Evolutionary conservation across 1,140 invertebrate genomes (phyloP), one percentile per base, ranked within the genome.

Genomic region (Scaptomyza pallida): DNA sequence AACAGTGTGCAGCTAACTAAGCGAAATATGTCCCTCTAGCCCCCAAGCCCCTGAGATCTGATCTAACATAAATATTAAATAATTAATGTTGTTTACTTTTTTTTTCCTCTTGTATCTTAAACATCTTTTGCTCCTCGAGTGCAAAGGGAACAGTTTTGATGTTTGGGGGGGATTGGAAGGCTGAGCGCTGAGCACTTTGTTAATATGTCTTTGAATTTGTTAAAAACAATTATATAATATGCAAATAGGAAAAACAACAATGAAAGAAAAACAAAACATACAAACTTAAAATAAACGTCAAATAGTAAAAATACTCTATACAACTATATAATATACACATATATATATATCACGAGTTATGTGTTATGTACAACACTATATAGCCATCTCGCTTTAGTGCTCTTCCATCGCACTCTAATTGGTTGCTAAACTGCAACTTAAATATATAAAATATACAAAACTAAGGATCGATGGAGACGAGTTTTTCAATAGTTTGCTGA

Each of bases 171-270:
- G 15, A 19, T 21, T 15, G 63, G 16, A 21, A n/a, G 44, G 26
- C 8, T 30, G 8, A 30, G 26, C 54, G 40, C 12, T 21, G 41
- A 68, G 43, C 65, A 65, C 51, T 70, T 81, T 77, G 67, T 78
- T 67, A 75, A 86, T 37, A n/a, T 70, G 71, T 82, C 78, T 69
- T 85, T 74, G 70, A 69, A 61, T 64, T 78, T 86, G 80, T 83
- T 85, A 13, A 56, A 70, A 59, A 71, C 43, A 81, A 64, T 83
- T 78, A 83, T 63, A 75, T 56, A 75, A 69, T 78, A 62, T 60
- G 72, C 52, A 45, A 56, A 45, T 64, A 64, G 35, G 30, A 56
- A 64, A n/a, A 52, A 50, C 73, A 62, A 75, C 62, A 81, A 72
- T 71, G 48, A 26, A 5, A n/a, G n/a, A 6, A 26, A 26, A 26